Base-by-base conservation (phyloP, 2,888 invertebrate genomes). In the Oxyteleia sp. region DNA sequence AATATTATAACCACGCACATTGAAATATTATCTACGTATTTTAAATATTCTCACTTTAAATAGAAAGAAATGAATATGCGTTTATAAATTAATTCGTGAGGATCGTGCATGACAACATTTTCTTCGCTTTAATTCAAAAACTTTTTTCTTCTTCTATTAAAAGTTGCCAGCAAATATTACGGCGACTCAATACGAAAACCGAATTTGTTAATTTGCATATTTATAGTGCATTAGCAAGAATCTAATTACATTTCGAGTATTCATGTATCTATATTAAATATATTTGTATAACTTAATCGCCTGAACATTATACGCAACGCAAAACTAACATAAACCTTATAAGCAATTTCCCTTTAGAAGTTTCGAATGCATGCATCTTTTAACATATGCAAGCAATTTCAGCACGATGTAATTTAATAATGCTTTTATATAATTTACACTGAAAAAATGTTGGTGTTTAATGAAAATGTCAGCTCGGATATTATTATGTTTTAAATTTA, bases 211-310 rank as follows among this genome's bases (percentile, higher is more conserved):
- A 32, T 16, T 18, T 55, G 16, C 32, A 35, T 18, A 55, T 55
- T 55, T 55, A 18, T 15, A 26, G 5, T 29, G 13, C 10, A n/a
- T 53, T 55, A 55, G 29, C 15, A 16, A 18, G 5, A 32, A 55
- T 35, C 35, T 32, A 18, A 35, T 35, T 16, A 35, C 10, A 18
- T 18, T 55, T 35, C 8, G n/a, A 53, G 4, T 18, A 55, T 32
- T 35, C 18, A 11, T 55, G 35, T 18, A 35, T 35, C 18, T 55
- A 11, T 35, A 11, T 35, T 8, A 55, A 55, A 35, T 32, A 55
- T 35, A 32, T 55, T 35, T 16, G 29, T 35, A 16, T 55, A 55
- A 55, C 35, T 32, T 55, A 35, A 35, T 55, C 55, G 35, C 35
- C 11, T 18, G 7, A 35, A 18, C 32, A 55, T 18, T 55, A 35